Evolutionary conservation across 1,140 invertebrate species (phyloP).

Genomic region (Diabrotica undecimpunctata): DNA sequence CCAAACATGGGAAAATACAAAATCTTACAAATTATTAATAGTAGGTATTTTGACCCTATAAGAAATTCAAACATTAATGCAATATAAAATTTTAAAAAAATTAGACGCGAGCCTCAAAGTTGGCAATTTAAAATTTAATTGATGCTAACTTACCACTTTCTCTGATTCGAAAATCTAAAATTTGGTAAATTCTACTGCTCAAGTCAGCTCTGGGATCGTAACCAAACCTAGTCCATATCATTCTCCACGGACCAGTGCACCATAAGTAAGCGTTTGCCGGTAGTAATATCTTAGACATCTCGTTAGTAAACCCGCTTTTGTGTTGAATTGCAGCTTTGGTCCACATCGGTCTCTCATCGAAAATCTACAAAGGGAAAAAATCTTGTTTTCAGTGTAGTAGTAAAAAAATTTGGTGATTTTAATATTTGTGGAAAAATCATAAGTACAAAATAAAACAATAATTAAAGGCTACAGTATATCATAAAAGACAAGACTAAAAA

Average conservation of each 20-base stretch:
- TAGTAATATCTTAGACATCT: constrained; percentile 73
- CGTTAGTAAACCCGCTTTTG: constrained; percentile 58
- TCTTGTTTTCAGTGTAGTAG: not conserved
- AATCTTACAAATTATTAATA: no score
- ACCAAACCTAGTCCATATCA: constrained; percentile 78
- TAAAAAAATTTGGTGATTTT: no score
- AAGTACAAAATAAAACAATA: no score
- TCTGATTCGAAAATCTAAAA: constrained; percentile 79
- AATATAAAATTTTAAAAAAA: no score
- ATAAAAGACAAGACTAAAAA: no score
- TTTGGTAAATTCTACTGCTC: constrained; percentile 76
- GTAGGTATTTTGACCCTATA: no score
- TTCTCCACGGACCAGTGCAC: constrained; percentile 82
- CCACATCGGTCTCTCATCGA: constrained; percentile 81
- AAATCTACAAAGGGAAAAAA: constrained; percentile 51
- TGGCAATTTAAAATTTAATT: not conserved
- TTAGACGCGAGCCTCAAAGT: no score
- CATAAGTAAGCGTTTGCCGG: constrained; percentile 82
- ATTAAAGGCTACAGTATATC: no score
- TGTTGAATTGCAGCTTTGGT: constrained; percentile 70
- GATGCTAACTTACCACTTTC: constrained; percentile 21
- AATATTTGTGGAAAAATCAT: no score
- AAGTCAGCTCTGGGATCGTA: constrained; percentile 83
- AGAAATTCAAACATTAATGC: no score
- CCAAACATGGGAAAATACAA: no score